Evolutionary conservation across 2,113 vertebrate genomes (phyloP).

Genomic region (Siniperca chuatsi): DNA sequence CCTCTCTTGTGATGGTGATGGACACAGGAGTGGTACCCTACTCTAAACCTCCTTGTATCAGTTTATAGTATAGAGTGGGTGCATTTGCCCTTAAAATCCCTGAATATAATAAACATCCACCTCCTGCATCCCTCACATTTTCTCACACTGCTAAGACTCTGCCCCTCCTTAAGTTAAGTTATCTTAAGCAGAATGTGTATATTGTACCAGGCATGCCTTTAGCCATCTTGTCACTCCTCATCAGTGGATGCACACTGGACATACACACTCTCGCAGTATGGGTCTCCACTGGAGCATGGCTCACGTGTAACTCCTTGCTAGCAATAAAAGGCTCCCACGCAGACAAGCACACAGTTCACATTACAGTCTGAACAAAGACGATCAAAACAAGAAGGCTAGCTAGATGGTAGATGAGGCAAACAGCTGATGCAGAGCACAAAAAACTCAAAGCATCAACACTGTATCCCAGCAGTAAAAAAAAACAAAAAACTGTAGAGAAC

Average conservation of each 20-base stretch:
- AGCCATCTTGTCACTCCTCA: constrained; percentile 32
- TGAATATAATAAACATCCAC: background rate
- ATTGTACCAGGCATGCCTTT: background rate
- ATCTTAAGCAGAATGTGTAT: background rate
- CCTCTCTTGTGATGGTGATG: background rate
- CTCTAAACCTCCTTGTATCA: background rate
- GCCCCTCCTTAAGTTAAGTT: background rate
- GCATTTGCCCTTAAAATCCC: background rate
- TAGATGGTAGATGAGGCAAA: background rate
- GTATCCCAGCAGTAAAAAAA: background rate
- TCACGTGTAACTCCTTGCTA: constrained; percentile 54
- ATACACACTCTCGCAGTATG: constrained; percentile 2
- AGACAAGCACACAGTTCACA: background rate
- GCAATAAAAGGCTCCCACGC: background rate
- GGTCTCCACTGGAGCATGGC: background rate
- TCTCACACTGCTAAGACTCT: background rate
- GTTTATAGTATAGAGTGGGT: background rate
- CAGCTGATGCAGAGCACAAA: background rate
- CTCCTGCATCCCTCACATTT: background rate
- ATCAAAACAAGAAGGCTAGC: constrained; percentile 6
- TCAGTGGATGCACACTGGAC: constrained; percentile 37
- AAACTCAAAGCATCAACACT: background rate
- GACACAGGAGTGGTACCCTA: no score
- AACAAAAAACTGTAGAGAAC: background rate
- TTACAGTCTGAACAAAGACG: constrained; percentile 21